phyloP scores from a whole-genome alignment of 2,888 invertebrate genomes.

The Cetonia aurata region DNA sequence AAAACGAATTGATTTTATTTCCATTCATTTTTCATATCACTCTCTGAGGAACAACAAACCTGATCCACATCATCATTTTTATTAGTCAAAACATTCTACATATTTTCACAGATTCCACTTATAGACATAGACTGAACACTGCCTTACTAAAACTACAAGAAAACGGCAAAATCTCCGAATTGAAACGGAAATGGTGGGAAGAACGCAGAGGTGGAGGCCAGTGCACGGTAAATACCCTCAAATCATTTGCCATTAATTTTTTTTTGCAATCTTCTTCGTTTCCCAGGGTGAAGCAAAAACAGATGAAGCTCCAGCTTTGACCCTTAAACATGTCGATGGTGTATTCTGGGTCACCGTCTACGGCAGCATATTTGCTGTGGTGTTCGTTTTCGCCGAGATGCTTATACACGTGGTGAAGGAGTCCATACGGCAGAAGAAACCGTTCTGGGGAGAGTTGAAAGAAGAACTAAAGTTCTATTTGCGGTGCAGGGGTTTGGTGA shows the following conservation, averaged over 20 bases:
- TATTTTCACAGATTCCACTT: conserved; percentile 27
- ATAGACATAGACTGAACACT: conserved; percentile 73
- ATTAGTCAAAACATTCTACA: not conserved
- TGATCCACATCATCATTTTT: not conserved
- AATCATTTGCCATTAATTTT: not conserved
- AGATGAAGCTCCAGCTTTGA: conserved; percentile 71
- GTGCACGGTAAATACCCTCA: conserved; percentile 62
- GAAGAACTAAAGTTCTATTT: conserved; percentile 81
- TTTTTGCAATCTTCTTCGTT: not conserved
- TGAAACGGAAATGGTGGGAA: conserved; percentile 94
- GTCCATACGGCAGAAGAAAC: conserved; percentile 66
- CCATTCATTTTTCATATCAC: too few relatives aligned
- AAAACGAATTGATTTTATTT: too few relatives aligned
- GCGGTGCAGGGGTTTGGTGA: conserved; percentile 77
- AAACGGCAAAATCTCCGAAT: conserved; percentile 78
- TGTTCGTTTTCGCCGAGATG: conserved; percentile 79
- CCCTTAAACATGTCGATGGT: conserved; percentile 86
- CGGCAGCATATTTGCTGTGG: conserved; percentile 74
- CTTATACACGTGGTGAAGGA: conserved; percentile 64
- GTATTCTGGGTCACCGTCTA: conserved; percentile 82
- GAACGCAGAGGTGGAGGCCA: conserved; percentile 80
- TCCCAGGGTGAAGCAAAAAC: conserved; percentile 49
- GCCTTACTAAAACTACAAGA: conserved; percentile 90
- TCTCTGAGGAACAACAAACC: too few relatives aligned
- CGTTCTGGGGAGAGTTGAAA: conserved; percentile 75